Evolutionary conservation across 2,888 invertebrate species (phyloP).

Genomic region (Iselma pallidipennis): DNA sequence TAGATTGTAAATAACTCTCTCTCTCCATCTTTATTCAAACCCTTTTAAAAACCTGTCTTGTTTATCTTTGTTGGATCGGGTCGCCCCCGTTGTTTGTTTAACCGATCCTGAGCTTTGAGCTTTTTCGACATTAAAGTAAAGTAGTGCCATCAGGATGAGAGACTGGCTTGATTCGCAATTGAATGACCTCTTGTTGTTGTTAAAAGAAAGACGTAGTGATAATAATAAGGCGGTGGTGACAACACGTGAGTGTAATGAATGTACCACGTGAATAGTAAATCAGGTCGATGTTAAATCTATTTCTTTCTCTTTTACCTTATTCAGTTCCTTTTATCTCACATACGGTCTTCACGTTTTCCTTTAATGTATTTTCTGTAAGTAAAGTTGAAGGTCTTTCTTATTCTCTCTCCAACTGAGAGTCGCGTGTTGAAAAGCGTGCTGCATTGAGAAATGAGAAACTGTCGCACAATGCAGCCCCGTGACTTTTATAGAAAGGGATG

Average conservation of each 20-base stretch:
- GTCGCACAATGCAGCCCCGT: neutral
- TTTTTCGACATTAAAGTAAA: neutral
- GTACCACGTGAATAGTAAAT: neutral
- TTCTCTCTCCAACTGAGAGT: neutral
- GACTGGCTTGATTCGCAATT: neutral
- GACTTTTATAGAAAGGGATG: neutral
- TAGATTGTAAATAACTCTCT: neutral
- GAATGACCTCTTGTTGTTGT: neutral
- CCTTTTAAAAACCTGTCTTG: neutral
- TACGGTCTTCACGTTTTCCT: neutral
- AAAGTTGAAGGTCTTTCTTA: constrained; percentile 1
- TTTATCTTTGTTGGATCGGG: neutral
- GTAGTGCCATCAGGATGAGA: neutral
- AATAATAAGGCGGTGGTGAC: neutral
- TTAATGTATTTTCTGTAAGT: neutral
- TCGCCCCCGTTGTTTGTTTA: neutral
- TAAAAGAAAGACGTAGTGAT: too few species aligned
- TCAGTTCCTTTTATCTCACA: neutral
- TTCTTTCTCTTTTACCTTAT: neutral
- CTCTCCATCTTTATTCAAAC: neutral
- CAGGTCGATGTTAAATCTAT: neutral
- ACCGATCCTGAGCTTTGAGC: neutral
- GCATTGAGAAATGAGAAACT: neutral
- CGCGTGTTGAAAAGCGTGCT: neutral
- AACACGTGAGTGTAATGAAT: neutral